Evolutionary conservation across 2,888 invertebrate genomes (phyloP).

Genomic region (Drosophila recens): DNA sequence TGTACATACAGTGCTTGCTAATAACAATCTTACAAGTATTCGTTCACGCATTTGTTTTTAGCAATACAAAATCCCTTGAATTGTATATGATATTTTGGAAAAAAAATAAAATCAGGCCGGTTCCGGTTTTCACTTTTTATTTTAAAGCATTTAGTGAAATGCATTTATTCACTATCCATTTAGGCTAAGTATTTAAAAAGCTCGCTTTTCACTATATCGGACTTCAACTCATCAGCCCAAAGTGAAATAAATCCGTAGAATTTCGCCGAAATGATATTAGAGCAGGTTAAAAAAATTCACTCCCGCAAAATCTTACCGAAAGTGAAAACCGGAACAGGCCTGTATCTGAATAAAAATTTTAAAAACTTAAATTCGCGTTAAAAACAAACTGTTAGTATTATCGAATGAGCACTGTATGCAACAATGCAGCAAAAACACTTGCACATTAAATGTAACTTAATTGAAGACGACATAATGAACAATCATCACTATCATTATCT

Average conservation of each 20-base stretch:
- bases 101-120: too few species aligned
- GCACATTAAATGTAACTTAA: not conserved
- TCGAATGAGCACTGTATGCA: constrained; percentile 3
- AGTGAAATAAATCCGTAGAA: too few species aligned
- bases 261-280: too few species aligned
- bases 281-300: too few species aligned
- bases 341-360: not conserved
- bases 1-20: not conserved
- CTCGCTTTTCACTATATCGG: too few species aligned
- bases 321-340: too few species aligned
- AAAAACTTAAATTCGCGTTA: not conserved
- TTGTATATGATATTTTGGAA: not conserved
- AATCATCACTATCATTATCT: not conserved
- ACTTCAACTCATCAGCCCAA: too few species aligned
- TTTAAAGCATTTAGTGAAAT: too few species aligned
- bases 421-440: constrained; percentile 5
- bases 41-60: not conserved
- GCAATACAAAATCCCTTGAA: not conserved
- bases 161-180: too few species aligned
- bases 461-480: not conserved
- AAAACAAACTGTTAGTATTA: not conserved
- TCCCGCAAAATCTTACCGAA: too few species aligned
- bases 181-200: too few species aligned
- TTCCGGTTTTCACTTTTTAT: too few species aligned
- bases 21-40: not conserved